Evolutionary conservation across 2,888 invertebrate species (phyloP).

Genomic region (Keiferia lycopersicella): DNA sequence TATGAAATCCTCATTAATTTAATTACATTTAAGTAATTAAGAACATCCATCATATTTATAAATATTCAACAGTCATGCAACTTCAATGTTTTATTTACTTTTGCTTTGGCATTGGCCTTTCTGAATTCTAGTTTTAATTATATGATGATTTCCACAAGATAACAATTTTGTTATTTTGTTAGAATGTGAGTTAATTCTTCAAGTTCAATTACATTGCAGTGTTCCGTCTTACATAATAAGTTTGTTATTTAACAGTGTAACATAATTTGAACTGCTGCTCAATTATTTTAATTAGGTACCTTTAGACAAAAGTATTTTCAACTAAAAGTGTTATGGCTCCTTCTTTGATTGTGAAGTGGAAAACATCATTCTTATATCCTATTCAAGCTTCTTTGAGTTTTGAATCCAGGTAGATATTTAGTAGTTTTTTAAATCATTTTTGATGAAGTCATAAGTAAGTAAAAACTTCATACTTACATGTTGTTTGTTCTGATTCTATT

Average conservation of each 20-base stretch:
- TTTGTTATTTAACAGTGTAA: not conserved
- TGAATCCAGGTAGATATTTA: not conserved
- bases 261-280: not conserved
- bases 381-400: not conserved
- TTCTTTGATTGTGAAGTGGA: not conserved
- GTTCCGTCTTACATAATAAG: not conserved
- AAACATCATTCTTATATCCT: not conserved
- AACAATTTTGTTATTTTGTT: not conserved
- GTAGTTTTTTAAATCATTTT: not conserved
- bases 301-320: not conserved
- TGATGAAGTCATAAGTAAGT: too few relatives aligned
- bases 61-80: not conserved
- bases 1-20: too few relatives aligned
- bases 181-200: not conserved
- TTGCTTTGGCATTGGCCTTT: constrained; percentile 10
- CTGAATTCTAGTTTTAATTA: constrained; percentile 8
- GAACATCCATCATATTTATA: not conserved
- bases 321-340: not conserved
- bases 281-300: not conserved
- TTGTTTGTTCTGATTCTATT: too few relatives aligned
- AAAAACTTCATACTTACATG: too few relatives aligned
- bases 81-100: constrained; percentile 13
- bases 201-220: not conserved
- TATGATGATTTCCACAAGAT: constrained; percentile 10
- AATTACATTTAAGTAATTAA: too few relatives aligned